Percentiles rank a stretch among this genome's conserved stretches.
These are phyloP conservation scores for Microctenopoma stevenorrisi DNA, from an alignment of 2,797 vertebrate species.

Conservation along the genomic window DNA sequence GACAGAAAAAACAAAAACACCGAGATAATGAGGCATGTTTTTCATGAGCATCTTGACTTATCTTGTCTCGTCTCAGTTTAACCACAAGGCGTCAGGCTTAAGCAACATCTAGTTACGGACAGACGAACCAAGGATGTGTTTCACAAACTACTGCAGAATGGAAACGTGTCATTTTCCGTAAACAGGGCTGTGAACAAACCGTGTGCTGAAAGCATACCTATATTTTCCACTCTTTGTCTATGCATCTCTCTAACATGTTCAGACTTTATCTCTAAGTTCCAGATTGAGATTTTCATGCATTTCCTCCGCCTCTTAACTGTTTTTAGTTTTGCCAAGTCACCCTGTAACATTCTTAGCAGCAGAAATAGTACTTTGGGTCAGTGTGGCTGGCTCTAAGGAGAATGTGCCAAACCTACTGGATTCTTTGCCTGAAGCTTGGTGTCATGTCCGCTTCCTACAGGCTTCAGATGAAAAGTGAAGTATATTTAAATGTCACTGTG, in stretches of 20 bases:
- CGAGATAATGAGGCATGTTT: no score
- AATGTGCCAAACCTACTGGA: slow-evolving; percentile 13
- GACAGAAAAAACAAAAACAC: not conserved
- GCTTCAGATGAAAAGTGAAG: slow-evolving; percentile 8
- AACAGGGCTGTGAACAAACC: not conserved
- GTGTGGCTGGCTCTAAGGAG: slow-evolving; percentile 17
- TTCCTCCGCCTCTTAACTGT: not conserved
- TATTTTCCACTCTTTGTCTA: no score
- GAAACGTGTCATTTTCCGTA: no score
- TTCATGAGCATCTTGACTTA: not conserved
- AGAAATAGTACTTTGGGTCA: slow-evolving; percentile 16
- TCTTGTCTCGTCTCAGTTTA: not conserved
- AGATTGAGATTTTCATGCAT: not conserved
- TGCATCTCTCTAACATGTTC: not conserved
- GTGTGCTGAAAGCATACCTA: not conserved
- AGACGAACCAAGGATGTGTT: no score
- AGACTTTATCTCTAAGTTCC: not conserved
- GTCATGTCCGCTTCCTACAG: slow-evolving; percentile 4
- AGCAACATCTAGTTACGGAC: not conserved
- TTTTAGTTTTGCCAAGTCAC: not conserved
- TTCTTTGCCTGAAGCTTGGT: slow-evolving; percentile 24
- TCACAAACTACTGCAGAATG: no score
- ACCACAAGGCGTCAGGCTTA: slow-evolving; percentile 39
- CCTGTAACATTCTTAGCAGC: slow-evolving; percentile 7
- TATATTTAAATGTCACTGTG: not conserved